A percentile compares a stretch with the other conserved stretches of the same genome.
These are phyloP conservation scores for Hipposideros armiger DNA, from an alignment of 2,113 vertebrate species.

Conservation along the genomic window DNA sequence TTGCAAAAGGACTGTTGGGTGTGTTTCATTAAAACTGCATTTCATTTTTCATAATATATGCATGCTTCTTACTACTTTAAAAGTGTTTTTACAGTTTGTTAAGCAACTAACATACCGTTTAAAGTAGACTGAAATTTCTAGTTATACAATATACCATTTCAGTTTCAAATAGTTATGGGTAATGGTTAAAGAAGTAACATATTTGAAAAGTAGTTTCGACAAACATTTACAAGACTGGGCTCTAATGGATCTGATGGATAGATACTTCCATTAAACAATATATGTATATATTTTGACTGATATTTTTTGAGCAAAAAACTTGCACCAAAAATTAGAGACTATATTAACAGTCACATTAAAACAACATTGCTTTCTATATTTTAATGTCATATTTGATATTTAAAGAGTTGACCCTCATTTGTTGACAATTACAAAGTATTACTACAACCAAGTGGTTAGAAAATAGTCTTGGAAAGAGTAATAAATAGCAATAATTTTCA, in stretches of 20 bases:
- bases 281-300: neutral
- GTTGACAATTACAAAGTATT: neutral
- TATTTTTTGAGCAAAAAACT: neutral
- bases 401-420: neutral
- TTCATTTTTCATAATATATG: neutral
- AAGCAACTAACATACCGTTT: neutral
- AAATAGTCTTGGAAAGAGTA: neutral
- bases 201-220: constrained; percentile 25
- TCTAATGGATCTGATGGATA: neutral
- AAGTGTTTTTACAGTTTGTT: neutral
- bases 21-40: neutral
- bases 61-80: neutral
- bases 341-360: neutral
- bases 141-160: neutral
- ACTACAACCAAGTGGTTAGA: neutral
- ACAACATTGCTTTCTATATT: neutral
- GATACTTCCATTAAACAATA: neutral
- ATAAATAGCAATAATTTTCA: neutral
- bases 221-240: constrained; percentile 48
- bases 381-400: neutral
- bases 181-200: constrained; percentile 19
- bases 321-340: neutral
- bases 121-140: neutral
- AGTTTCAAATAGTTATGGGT: constrained; percentile 5
- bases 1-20: neutral